Evolutionary conservation across 2,113 vertebrate genomes (phyloP).

Genomic region (Perognathus longimembris): DNA sequence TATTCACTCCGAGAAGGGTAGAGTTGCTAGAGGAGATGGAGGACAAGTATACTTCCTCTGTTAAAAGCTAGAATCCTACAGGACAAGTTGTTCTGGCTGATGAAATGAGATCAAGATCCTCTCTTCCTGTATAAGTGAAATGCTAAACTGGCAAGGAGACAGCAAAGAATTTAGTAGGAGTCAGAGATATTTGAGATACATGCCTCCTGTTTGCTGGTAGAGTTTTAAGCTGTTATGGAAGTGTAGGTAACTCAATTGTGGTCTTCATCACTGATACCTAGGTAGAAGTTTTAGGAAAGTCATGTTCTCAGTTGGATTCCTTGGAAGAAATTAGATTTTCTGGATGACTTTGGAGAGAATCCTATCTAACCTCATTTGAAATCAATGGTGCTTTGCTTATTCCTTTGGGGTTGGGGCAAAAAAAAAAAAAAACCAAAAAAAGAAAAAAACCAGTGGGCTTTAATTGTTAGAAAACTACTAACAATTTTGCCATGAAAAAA

Average conservation of each 20-base stretch:
- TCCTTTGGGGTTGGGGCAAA: neutral
- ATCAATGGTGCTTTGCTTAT: neutral
- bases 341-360: neutral
- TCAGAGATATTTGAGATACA: neutral
- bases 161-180: neutral
- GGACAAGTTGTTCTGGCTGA: neutral
- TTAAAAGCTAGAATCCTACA: neutral
- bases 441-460: conserved; percentile 50
- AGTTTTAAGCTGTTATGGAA: neutral
- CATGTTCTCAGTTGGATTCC: neutral
- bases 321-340: neutral
- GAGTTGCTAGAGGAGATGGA: too few relatives aligned
- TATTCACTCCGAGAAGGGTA: neutral
- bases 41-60: neutral
- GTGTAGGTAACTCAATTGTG: neutral
- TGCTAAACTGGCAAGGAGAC: neutral
- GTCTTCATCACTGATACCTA: neutral
- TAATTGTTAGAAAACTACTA: neutral
- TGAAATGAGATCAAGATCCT: neutral
- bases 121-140: neutral
- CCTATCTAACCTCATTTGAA: neutral
- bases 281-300: neutral
- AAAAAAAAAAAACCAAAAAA: too few relatives aligned
- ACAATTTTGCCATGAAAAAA: conserved; percentile 58
- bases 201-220: neutral